Conservation (phyloP, 1,140 invertebrate species). For the Lysiphlebus fabarum region DNA sequence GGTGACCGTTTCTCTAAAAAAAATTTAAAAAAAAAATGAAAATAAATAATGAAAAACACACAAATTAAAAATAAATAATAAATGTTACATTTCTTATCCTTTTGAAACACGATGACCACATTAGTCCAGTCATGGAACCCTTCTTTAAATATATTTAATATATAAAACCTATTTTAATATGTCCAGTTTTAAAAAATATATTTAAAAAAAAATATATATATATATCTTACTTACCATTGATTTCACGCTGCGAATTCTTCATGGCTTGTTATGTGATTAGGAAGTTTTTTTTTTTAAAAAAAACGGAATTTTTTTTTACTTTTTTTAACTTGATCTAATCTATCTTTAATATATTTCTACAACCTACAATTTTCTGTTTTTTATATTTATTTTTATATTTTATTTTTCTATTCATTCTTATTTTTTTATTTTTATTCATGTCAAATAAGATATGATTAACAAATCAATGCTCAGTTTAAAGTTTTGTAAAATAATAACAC, state of each 20-base stretch:
- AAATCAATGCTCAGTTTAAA: neutral
- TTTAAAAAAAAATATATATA: too few relatives aligned
- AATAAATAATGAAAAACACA: slow-evolving; percentile 22
- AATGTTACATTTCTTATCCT: too few relatives aligned
- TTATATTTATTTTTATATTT: slow-evolving; percentile 4
- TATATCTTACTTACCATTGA: slow-evolving; percentile 31
- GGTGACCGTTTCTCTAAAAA: slow-evolving; percentile 32
- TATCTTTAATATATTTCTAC: neutral
- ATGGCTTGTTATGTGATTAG: slow-evolving; percentile 39
- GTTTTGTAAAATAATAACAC: neutral
- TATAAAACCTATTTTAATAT: too few relatives aligned
- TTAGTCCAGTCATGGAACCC: too few relatives aligned
- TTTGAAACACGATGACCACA: too few relatives aligned
- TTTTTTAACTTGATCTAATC: slow-evolving; percentile 9
- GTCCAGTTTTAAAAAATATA: too few relatives aligned
- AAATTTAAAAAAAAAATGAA: slow-evolving; percentile 27
- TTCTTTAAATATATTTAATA: too few relatives aligned
- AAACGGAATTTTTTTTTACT: too few relatives aligned
- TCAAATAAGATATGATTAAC: neutral
- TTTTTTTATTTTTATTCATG: neutral
- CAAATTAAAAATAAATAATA: neutral
- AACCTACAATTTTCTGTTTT: slow-evolving; percentile 11
- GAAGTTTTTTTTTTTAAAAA: slow-evolving; percentile 22
- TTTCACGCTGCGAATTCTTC: slow-evolving; percentile 48
- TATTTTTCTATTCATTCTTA: slow-evolving; percentile 10